Conservation (phyloP, 2,888 invertebrate genomes). For the Prosopocoilus inquinatus region DNA sequence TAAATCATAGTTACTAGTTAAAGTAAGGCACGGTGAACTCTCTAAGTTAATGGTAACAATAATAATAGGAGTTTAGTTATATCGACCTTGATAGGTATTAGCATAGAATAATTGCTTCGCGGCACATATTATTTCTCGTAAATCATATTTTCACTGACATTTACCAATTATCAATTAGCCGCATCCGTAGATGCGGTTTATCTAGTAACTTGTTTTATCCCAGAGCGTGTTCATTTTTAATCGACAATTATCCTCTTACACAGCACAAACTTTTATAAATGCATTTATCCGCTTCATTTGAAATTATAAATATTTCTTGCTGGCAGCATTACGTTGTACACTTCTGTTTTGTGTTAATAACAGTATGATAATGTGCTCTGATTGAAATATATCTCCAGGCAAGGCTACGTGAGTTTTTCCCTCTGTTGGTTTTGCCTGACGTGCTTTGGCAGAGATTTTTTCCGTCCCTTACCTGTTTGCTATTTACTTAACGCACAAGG, state of each 20-base stretch:
- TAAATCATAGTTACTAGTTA: not conserved
- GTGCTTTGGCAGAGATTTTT: no score
- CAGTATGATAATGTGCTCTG: conserved; percentile 1
- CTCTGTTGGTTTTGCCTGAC: no score
- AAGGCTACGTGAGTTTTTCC: not conserved
- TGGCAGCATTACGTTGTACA: not conserved
- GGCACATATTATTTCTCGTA: not conserved
- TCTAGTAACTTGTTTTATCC: not conserved
- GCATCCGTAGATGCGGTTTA: not conserved
- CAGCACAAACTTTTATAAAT: not conserved
- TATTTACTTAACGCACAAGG: no score
- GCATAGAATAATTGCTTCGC: not conserved
- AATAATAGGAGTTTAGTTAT: no score
- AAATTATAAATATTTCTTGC: conserved; percentile 1
- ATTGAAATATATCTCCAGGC: conserved; percentile 1
- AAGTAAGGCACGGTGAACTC: not conserved
- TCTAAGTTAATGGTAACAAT: no score
- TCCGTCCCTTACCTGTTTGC: no score
- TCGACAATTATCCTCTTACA: not conserved
- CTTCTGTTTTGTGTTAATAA: not conserved
- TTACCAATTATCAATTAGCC: not conserved
- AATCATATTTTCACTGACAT: not conserved
- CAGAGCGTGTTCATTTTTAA: not conserved
- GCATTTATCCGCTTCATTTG: not conserved
- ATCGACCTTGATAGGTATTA: not conserved